Base-by-base conservation (phyloP, 1,140 invertebrate species). In the Pollicipes pollicipes region DNA sequence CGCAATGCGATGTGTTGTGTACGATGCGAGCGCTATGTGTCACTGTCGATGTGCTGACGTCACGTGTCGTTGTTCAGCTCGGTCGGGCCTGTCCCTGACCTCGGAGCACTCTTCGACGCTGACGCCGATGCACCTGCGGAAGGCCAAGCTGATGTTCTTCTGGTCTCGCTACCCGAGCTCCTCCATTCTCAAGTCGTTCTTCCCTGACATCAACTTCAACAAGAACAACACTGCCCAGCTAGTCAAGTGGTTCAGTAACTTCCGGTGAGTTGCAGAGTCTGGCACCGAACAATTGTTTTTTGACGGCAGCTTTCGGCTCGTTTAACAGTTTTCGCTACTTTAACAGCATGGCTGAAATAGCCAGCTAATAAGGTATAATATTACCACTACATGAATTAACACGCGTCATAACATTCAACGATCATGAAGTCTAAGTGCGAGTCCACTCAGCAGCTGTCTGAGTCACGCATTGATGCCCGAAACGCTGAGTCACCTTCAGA, bases 81-180 rank as follows among this genome's bases (percentile, higher is more conserved):
- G 89, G 85, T 72, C 83, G 83, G 69, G 79, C 87, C 70, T 84
- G 83, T 86, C 87, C 85, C 90, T 90, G 84, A 89, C 86, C 86
- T 81, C 87, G 80, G 82, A 88, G 85, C 83, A 93, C 88, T 92
- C 90, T 82, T 92, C 91, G 79, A 95, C 92, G 76, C 84, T 99
- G 82, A 99, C 96, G 74, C 97, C 97, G 77, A 98, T 99, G 93
- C 97, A 99, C 85, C 88, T 99, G 78, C 87, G 97, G 78, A 99
- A 99, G 82, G 97, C 97, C 68, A 99, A 99, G 85, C 85, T 99
- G 82, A 99, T 99, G 97, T 99, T 99, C 89, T 99, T 99, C 88
- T 99, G 94, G 90, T 95, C 96, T 74, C 87, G 97, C 76, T 99
- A 99, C 83, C 97, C 97, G 64, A 97, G 91, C 81, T 98, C 96